Evolutionary conservation across 2,113 vertebrate species (phyloP), one percentile per base, ranked within the genome.

Genomic region (Dipodomys spectabilis): DNA sequence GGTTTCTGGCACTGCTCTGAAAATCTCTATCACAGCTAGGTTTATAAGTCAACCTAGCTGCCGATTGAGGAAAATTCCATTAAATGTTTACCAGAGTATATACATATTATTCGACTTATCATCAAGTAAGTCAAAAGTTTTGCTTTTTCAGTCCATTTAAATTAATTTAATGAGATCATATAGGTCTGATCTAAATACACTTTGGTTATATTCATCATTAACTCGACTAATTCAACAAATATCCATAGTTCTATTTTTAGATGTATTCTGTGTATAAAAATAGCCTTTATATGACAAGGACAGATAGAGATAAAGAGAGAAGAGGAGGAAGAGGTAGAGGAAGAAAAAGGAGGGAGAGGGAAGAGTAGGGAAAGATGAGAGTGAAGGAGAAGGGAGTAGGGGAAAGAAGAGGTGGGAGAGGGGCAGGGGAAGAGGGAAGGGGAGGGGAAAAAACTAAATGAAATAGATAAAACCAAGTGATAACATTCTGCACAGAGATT

Each of bases 1-100:
- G 32, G 15, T 88, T 95, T 88, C 73, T 88, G 22, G 25, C 60
- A 87, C 13, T 67, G 32, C 53, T 84, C 78, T 88, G 78, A 79
- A 97, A 95, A 93, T 88, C 35, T n/a, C 92, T 92, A 75, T 25
- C 82, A 87, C 80, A 92, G 65, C 30, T 79, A 92, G 60, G 49
- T 79, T 78, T 88, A 1, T 81, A 95, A 91, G 25, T 88, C 75
- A 62, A 28, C 68, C 53, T 64, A 45, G 27, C 53, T 88, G 80
- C 9, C 32, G 94, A n/a, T 1, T n/a, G 44, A 92, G 44, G 62
- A 83, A 92, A 94, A 83, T 82, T 88, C n/a, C 57, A 94, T 90
- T 82, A 85, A 90, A 86, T 65, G 35, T 83, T 95, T n/a, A 53
- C 27, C 44, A 79, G 57, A 93, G 82, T 60, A 93, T 27, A 83